phyloP scores from a whole-genome alignment of 2,113 vertebrate species.

The Seriola rivoliana region DNA sequence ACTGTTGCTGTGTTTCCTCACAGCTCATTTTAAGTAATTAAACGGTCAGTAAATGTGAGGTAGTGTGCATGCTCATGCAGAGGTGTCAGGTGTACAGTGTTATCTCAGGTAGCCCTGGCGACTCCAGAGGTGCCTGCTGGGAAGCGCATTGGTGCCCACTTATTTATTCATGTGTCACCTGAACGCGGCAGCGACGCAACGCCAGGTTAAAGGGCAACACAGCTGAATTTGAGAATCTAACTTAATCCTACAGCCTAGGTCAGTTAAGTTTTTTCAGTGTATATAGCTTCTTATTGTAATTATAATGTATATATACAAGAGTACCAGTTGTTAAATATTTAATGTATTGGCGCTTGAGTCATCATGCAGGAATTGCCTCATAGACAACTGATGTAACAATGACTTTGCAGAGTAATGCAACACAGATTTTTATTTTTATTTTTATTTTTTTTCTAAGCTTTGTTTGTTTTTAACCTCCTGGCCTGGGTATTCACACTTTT shows the following conservation, averaged over 20 bases:
- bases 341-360: background rate
- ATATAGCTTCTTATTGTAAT: background rate
- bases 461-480: background rate
- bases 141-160: conserved; percentile 66
- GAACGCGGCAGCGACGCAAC: conserved; percentile 66
- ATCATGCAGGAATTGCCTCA: background rate
- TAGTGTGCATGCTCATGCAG: conserved; percentile 30
- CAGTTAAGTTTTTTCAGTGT: background rate
- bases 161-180: conserved; percentile 85
- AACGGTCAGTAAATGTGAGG: conserved; percentile 10
- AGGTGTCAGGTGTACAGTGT: conserved; percentile 73
- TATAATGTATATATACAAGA: background rate
- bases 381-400: background rate
- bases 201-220: conserved; percentile 40
- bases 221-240: conserved; percentile 2
- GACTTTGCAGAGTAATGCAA: conserved; percentile 11
- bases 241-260: conserved; percentile 1
- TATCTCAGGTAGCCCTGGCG: conserved; percentile 74
- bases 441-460: background rate
- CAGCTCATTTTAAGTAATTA: background rate
- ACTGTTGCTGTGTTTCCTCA: conserved; percentile 32
- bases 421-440: background rate
- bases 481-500: background rate
- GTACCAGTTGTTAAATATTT: conserved; percentile 5
- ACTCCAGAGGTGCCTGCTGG: conserved; percentile 67